Evolutionary conservation across 2,797 vertebrate species (phyloP).

Genomic region (Scolopax rusticola): DNA sequence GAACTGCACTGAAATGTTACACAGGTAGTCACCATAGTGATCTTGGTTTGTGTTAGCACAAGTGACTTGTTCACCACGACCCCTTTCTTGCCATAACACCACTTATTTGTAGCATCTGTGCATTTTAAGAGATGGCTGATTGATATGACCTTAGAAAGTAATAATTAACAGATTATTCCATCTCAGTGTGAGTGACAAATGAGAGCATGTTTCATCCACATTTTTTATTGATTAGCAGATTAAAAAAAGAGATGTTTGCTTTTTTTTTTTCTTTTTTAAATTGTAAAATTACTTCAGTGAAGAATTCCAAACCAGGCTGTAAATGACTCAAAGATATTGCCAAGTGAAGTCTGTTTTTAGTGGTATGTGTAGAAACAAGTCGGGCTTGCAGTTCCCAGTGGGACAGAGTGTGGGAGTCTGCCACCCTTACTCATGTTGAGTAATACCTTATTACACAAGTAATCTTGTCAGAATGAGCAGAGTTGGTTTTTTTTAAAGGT

Average conservation of each 20-base stretch:
- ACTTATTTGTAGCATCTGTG: neutral
- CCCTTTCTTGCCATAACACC: neutral
- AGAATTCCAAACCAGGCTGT: constrained; percentile 58
- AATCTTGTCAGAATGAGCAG: constrained; percentile 47
- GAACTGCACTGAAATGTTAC: neutral
- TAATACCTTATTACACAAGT: constrained; percentile 70
- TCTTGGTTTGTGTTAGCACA: neutral
- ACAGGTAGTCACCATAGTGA: neutral
- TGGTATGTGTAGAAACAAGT: constrained; percentile 71
- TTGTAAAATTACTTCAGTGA: constrained; percentile 23
- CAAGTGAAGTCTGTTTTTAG: constrained; percentile 66
- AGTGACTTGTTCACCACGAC: neutral
- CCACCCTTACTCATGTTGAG: constrained; percentile 70
- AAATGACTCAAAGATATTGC: constrained; percentile 62
- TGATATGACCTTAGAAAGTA: constrained; percentile 36
- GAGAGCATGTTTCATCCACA: neutral
- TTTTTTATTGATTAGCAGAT: constrained; percentile 27
- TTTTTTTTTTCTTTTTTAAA: neutral
- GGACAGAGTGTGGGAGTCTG: constrained; percentile 68
- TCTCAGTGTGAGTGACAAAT: constrained; percentile 24
- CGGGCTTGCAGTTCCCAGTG: constrained; percentile 66
- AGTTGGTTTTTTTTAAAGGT: constrained; percentile 1
- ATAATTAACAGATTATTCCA: constrained; percentile 41
- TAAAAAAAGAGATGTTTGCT: neutral
- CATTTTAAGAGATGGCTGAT: neutral